phyloP scores from a whole-genome alignment of 2,113 vertebrate genomes.

The Poeciliopsis prolifica region DNA sequence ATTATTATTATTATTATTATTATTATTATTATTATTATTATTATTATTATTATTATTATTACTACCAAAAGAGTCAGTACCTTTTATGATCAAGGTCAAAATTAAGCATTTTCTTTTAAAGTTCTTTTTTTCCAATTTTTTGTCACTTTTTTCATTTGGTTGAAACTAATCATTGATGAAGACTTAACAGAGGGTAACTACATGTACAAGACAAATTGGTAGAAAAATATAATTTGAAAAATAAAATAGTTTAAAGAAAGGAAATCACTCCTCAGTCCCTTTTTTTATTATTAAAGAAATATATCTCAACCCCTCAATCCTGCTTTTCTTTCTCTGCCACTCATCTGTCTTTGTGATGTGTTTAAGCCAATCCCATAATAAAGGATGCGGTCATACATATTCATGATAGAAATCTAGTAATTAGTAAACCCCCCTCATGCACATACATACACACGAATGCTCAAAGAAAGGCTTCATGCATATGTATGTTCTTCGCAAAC shows the following conservation, averaged over 20 bases:
- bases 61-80: background rate
- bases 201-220: background rate
- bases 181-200: background rate
- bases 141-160: conserved; percentile 2
- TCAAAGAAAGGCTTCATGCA: conserved; percentile 75
- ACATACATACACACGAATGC: conserved; percentile 44
- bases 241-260: conserved; percentile 49
- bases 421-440: conserved; percentile 76
- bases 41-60: background rate
- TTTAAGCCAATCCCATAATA: conserved; percentile 82
- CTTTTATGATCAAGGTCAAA: background rate
- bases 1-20: background rate
- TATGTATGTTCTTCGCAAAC: conserved; percentile 84
- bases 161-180: background rate
- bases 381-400: conserved; percentile 86
- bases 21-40: no score
- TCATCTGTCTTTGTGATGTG: conserved; percentile 76
- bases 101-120: background rate
- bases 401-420: conserved; percentile 86
- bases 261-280: conserved; percentile 35
- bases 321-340: conserved; percentile 62
- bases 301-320: conserved; percentile 53
- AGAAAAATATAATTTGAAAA: conserved; percentile 32
- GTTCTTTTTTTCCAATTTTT: background rate
- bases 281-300: conserved; percentile 49